Evolutionary conservation across 2,888 invertebrate genomes (phyloP).

Genomic region (Rapana venosa): DNA sequence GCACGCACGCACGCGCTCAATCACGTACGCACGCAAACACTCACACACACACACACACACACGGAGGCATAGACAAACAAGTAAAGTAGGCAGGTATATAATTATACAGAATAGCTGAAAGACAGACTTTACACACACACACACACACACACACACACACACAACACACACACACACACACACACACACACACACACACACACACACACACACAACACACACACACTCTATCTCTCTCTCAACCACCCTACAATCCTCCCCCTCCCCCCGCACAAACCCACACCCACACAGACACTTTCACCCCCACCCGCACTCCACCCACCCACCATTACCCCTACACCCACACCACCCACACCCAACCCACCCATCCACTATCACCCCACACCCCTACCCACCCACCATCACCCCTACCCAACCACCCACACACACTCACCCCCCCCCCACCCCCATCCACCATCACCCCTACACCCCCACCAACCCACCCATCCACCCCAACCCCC

Average conservation of each 20-base stretch:
- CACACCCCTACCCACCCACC: not conserved
- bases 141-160: not conserved
- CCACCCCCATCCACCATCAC: not conserved
- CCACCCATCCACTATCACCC: not conserved
- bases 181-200: too few relatives aligned
- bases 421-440: not conserved
- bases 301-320: not conserved
- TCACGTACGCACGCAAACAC: too few relatives aligned
- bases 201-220: not conserved
- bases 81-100: too few relatives aligned
- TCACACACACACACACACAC: too few relatives aligned
- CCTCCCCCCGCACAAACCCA: not conserved
- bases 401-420: not conserved
- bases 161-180: not conserved
- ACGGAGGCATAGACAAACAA: too few relatives aligned
- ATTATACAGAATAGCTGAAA: too few relatives aligned
- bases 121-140: not conserved
- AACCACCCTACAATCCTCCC: not conserved
- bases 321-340: not conserved
- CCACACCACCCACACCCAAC: not conserved
- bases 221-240: not conserved
- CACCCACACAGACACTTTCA: not conserved
- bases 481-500: not conserved
- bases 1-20: too few relatives aligned
- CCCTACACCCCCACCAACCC: not conserved